These are phyloP conservation scores for Gibbula magus DNA, from an alignment of 2,888 invertebrate genomes.

Conservation along the genomic window DNA sequence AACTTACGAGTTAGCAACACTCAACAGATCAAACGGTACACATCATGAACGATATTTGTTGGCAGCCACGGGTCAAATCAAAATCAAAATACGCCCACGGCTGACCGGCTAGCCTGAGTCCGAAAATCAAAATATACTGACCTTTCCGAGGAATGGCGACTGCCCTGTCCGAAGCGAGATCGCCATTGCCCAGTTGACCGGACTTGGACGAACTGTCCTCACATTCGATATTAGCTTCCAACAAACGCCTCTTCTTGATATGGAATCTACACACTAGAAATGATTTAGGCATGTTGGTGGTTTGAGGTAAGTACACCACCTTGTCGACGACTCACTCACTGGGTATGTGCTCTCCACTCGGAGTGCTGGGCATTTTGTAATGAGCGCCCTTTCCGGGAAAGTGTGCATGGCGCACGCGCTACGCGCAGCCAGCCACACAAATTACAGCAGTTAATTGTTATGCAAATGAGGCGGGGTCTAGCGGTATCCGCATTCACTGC, in stretches of 20 bases:
- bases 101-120: neutral
- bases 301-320: neutral
- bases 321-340: neutral
- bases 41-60: too few species aligned
- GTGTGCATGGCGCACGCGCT: constrained; percentile 24
- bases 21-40: too few species aligned
- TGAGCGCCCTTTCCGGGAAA: constrained; percentile 25
- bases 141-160: constrained; percentile 9
- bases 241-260: constrained; percentile 27
- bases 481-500: neutral
- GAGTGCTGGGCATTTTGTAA: constrained; percentile 26
- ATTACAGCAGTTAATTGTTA: constrained; percentile 27
- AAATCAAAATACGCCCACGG: neutral
- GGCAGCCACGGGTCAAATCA: too few species aligned
- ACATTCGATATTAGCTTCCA: neutral
- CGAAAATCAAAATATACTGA: neutral
- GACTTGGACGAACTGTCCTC: neutral
- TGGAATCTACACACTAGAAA: constrained; percentile 35
- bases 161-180: constrained; percentile 3
- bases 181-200: neutral
- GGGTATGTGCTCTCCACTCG: neutral
- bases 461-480: constrained; percentile 24
- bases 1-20: too few species aligned
- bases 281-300: constrained; percentile 38
- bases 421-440: constrained; percentile 19